Evolutionary conservation across 2,888 invertebrate genomes (phyloP).

Genomic region (Reticulitermes lucifugus): DNA sequence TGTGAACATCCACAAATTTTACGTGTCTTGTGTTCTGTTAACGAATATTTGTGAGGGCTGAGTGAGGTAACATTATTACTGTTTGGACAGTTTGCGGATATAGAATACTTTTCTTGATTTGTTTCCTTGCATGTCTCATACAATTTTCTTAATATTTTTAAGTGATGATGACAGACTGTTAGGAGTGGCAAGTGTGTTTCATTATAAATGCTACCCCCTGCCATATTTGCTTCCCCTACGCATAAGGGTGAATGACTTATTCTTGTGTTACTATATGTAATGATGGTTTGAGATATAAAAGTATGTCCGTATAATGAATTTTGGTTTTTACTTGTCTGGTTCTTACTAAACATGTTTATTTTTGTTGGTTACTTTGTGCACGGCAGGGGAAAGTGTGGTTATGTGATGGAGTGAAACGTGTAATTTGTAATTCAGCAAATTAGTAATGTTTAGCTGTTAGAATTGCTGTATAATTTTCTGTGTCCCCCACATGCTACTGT

Average conservation of each 20-base stretch:
- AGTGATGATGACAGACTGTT: slow-evolving; percentile 6
- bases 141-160: slow-evolving; percentile 11
- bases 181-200: slow-evolving; percentile 24
- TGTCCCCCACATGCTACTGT: slow-evolving; percentile 20
- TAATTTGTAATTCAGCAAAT: not conserved
- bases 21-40: slow-evolving; percentile 28
- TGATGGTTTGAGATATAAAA: slow-evolving; percentile 15
- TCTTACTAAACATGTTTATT: not conserved
- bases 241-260: not conserved
- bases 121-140: slow-evolving; percentile 36
- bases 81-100: slow-evolving; percentile 36
- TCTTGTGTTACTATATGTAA: slow-evolving; percentile 14
- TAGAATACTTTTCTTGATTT: not conserved
- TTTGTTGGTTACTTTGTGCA: not conserved
- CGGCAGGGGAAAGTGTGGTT: not conserved
- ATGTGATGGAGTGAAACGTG: slow-evolving; percentile 9
- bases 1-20: slow-evolving; percentile 40
- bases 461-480: slow-evolving; percentile 9
- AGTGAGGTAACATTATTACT: slow-evolving; percentile 37
- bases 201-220: slow-evolving; percentile 22
- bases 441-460: slow-evolving; percentile 33
- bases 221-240: slow-evolving; percentile 17
- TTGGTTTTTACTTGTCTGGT: not conserved
- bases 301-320: not conserved
- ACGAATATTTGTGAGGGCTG: slow-evolving; percentile 30